Evolutionary conservation across 1,140 invertebrate species (phyloP).

Genomic region (Microplitis mediator): DNA sequence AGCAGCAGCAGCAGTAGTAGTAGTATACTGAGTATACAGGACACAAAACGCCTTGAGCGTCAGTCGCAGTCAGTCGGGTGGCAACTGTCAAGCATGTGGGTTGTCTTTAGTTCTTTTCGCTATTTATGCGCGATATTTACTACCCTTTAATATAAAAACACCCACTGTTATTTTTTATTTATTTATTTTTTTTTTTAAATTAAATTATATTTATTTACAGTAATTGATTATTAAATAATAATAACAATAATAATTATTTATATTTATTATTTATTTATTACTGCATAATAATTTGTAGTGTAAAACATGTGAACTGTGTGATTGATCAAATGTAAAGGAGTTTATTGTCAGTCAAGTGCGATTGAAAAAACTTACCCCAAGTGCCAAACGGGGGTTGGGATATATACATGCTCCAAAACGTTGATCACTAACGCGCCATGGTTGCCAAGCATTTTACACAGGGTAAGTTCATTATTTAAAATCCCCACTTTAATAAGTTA

Average conservation of each 20-base stretch:
- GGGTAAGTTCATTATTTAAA: slow-evolving; percentile 21
- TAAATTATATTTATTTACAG: background rate
- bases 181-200: background rate
- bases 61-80: slow-evolving; percentile 34
- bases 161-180: background rate
- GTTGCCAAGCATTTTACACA: slow-evolving; percentile 36
- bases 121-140: background rate
- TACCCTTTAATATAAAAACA: background rate
- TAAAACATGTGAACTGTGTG: slow-evolving; percentile 6
- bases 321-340: background rate
- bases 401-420: slow-evolving; percentile 12
- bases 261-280: no score
- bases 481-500: background rate
- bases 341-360: slow-evolving; percentile 12
- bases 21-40: no score
- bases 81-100: slow-evolving; percentile 30
- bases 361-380: background rate
- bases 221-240: background rate
- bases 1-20: background rate
- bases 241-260: background rate
- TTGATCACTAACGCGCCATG: slow-evolving; percentile 28
- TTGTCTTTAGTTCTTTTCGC: background rate
- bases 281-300: background rate
- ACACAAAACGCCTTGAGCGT: slow-evolving; percentile 19
- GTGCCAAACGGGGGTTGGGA: slow-evolving; percentile 13